Evolutionary conservation across 2,888 invertebrate genomes (phyloP).

Genomic region (Isotomurus palustris): DNA sequence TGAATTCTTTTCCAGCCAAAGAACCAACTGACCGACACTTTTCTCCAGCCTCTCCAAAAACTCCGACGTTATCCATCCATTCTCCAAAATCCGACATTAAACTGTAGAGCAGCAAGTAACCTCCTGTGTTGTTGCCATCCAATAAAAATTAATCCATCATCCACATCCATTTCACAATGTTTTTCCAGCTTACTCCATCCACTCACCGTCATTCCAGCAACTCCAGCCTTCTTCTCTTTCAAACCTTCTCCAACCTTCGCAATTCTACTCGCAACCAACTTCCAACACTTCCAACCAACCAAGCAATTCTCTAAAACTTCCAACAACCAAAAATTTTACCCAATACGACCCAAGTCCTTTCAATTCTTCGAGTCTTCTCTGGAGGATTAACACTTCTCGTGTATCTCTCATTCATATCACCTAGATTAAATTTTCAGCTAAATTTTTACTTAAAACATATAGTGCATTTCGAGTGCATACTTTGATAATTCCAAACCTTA

Average conservation of each 20-base stretch:
- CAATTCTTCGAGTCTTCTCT: too few relatives aligned
- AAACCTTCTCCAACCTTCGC: neutral
- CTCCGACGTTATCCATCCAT: constrained; percentile 18
- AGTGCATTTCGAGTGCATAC: too few relatives aligned
- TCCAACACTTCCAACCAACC: neutral
- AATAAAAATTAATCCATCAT: neutral
- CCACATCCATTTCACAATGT: constrained; percentile 4
- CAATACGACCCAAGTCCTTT: too few relatives aligned
- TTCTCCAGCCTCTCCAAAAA: constrained; percentile 15
- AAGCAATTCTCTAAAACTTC: constrained; percentile 9
- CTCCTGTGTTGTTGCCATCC: neutral
- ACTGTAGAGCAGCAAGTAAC: constrained; percentile 6
- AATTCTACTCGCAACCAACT: too few relatives aligned
- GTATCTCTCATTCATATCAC: too few relatives aligned
- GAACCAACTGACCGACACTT: constrained; percentile 2
- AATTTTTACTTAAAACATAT: constrained; percentile 12
- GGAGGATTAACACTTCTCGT: too few relatives aligned
- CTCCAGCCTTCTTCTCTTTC: neutral
- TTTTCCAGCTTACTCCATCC: neutral
- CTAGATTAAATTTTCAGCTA: constrained; percentile 8
- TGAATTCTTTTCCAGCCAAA: neutral
- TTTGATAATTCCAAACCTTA: too few relatives aligned
- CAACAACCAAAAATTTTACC: too few relatives aligned
- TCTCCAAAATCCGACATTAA: constrained; percentile 12
- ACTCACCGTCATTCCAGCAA: neutral